Conservation (phyloP, 2,797 vertebrate genomes). For the Avahi laniger region DNA sequence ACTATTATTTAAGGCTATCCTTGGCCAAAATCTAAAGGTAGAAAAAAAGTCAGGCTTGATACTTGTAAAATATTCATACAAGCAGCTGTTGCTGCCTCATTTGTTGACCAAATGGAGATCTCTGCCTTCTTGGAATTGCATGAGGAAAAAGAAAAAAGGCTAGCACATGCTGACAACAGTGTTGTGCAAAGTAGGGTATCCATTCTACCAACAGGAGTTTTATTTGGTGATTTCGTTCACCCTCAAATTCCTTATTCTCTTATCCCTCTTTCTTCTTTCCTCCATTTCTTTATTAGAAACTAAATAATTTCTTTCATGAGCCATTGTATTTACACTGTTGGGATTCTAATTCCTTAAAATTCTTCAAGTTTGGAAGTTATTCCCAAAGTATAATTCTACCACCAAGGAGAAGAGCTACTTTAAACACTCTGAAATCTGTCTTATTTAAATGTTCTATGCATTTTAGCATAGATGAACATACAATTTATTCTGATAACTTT, state of each 20-base stretch:
- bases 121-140: not conserved
- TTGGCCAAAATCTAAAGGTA: not conserved
- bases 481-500: not conserved
- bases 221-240: not conserved
- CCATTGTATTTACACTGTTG: not conserved
- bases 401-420: not conserved
- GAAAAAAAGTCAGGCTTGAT: not conserved
- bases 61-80: not conserved
- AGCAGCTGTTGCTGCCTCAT: not conserved
- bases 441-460: not conserved
- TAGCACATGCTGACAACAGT: not conserved
- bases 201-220: not conserved
- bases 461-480: not conserved
- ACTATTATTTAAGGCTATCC: not conserved
- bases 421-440: not conserved
- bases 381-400: not conserved
- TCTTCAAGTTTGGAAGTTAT: not conserved
- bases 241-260: not conserved
- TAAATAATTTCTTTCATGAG: not conserved
- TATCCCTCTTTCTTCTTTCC: not conserved
- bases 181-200: not conserved
- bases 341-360: not conserved
- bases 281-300: not conserved
- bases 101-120: not conserved
- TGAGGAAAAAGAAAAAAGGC: not conserved